These are phyloP conservation scores for Dolichallabes microphthalmus DNA, from an alignment of 2,113 vertebrate genomes.

Conservation along the genomic window DNA sequence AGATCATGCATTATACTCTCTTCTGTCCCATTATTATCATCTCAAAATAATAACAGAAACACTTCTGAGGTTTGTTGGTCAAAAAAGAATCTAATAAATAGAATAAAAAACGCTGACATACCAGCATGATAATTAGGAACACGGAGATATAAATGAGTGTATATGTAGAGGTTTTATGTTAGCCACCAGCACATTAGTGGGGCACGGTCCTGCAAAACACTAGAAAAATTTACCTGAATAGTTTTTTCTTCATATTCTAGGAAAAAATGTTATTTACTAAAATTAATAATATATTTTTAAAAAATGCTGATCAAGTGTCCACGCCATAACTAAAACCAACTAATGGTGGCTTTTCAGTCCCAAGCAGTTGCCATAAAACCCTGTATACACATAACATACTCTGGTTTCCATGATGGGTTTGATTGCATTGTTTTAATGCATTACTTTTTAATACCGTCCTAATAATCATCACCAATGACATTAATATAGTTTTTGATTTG, in stretches of 20 bases:
- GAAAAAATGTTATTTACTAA: background rate
- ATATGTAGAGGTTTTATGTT: background rate
- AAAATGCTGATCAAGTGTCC: background rate
- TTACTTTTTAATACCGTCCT: background rate
- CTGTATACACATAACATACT: background rate
- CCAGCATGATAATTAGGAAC: background rate
- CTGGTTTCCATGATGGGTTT: background rate
- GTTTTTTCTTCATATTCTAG: background rate
- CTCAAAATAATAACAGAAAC: background rate
- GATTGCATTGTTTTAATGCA: background rate
- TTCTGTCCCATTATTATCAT: slow-evolving; percentile 8
- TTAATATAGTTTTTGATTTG: background rate
- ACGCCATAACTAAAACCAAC: background rate
- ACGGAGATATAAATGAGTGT: background rate
- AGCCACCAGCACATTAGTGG: background rate
- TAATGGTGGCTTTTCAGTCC: background rate
- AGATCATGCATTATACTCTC: background rate
- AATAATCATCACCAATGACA: background rate
- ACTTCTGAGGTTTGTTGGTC: slow-evolving; percentile 19
- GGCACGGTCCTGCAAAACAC: background rate
- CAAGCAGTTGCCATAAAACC: background rate
- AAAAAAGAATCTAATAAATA: background rate
- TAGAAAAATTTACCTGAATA: background rate
- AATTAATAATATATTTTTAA: background rate
- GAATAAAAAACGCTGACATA: background rate